These are phyloP conservation scores for Aspiorhynchus laticeps DNA, from an alignment of 2,113 vertebrate genomes.

Conservation along the genomic window DNA sequence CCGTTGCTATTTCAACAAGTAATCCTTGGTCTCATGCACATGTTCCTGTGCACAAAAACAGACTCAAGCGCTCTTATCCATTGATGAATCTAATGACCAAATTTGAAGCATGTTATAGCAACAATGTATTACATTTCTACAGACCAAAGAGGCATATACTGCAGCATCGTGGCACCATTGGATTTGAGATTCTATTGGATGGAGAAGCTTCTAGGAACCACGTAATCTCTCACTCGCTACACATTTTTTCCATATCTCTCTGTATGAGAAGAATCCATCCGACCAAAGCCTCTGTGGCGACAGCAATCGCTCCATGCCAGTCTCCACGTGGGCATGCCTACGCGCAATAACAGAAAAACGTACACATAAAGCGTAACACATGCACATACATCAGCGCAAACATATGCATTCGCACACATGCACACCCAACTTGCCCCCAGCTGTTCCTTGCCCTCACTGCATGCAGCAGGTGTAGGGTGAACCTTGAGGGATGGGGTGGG, in stretches of 20 bases:
- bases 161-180: slow-evolving; percentile 65
- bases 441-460: slow-evolving; percentile 73
- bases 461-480: slow-evolving; percentile 75
- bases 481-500: slow-evolving; percentile 31
- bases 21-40: slow-evolving; percentile 70
- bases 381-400: slow-evolving; percentile 44
- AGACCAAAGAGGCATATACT: slow-evolving; percentile 64
- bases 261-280: slow-evolving; percentile 69
- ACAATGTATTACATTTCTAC: slow-evolving; percentile 52
- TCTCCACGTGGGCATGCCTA: slow-evolving; percentile 24
- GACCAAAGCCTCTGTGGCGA: slow-evolving; percentile 78
- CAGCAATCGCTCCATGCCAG: slow-evolving; percentile 64
- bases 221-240: slow-evolving; percentile 75
- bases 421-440: slow-evolving; percentile 63
- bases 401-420: slow-evolving; percentile 13
- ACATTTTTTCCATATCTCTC: slow-evolving; percentile 79
- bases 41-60: slow-evolving; percentile 26
- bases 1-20: slow-evolving; percentile 74
- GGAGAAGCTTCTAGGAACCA: slow-evolving; percentile 68
- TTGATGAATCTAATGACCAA: not conserved
- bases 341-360: slow-evolving; percentile 14
- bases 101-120: slow-evolving; percentile 5
- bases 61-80: slow-evolving; percentile 20
- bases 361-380: slow-evolving; percentile 57
- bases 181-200: slow-evolving; percentile 69